Evolutionary conservation across 2,888 invertebrate genomes (phyloP).

Genomic region (Hyposoter dolosus): DNA sequence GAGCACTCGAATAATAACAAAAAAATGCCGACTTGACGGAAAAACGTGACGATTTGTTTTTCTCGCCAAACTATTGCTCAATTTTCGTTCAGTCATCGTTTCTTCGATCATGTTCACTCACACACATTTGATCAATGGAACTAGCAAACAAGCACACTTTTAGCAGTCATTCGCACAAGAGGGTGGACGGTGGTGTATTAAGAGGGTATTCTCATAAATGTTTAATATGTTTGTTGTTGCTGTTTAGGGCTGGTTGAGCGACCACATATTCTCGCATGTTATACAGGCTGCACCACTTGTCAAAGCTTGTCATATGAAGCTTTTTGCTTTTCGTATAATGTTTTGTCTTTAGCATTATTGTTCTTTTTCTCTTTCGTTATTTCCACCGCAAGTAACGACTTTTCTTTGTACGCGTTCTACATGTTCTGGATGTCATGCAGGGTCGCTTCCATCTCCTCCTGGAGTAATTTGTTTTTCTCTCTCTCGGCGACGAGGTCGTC

Average conservation of each 20-base stretch:
- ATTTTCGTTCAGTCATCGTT: constrained; percentile 23
- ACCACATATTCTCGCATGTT: constrained; percentile 58
- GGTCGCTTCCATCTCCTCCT: constrained; percentile 99
- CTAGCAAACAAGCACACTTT: constrained; percentile 67
- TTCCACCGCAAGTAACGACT: constrained; percentile 67
- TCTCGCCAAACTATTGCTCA: constrained; percentile 45
- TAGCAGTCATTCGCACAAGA: constrained; percentile 67
- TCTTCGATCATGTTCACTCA: constrained; percentile 37
- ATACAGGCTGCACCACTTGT: constrained; percentile 68
- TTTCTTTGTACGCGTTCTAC: constrained; percentile 87
- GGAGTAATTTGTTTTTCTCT: constrained; percentile 97
- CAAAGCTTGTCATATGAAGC: constrained; percentile 62
- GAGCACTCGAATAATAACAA: neutral
- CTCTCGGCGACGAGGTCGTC: constrained; percentile 98
- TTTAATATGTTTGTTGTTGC: constrained; percentile 13
- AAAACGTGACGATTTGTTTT: constrained; percentile 27
- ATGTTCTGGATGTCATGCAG: constrained; percentile 99
- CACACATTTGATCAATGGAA: constrained; percentile 35
- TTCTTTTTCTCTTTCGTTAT: constrained; percentile 46
- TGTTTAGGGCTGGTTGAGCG: constrained; percentile 46
- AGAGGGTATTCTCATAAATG: constrained; percentile 2
- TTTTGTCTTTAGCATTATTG: constrained; percentile 40
- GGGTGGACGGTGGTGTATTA: constrained; percentile 69
- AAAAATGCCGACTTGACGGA: neutral
- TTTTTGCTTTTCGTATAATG: constrained; percentile 39